phyloP scores from a whole-genome alignment of 2,888 invertebrate genomes.

The Mystacides longicornis region DNA sequence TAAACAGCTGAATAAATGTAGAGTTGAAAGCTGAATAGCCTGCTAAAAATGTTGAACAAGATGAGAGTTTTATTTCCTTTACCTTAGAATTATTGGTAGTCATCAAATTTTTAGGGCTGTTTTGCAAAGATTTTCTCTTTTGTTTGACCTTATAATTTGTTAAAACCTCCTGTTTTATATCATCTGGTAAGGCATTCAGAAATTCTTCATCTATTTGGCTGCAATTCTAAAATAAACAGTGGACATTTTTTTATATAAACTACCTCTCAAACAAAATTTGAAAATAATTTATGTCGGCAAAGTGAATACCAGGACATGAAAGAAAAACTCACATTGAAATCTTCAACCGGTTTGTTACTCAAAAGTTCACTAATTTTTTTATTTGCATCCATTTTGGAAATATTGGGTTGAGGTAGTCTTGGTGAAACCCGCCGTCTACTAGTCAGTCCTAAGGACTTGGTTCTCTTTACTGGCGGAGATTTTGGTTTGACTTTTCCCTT shows the following conservation, averaged over 20 bases:
- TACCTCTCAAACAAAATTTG: background rate
- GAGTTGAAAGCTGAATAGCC: no score
- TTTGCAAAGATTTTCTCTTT: no score
- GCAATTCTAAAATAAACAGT: background rate
- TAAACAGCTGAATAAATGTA: no score
- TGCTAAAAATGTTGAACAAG: no score
- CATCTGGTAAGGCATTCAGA: conserved; percentile 51
- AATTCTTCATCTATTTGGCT: conserved; percentile 44
- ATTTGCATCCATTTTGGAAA: conserved; percentile 8
- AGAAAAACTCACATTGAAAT: no score
- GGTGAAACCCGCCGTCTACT: conserved; percentile 27
- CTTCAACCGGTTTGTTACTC: no score
- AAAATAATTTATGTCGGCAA: no score
- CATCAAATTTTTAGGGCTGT: no score
- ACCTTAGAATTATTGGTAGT: conserved; percentile 24
- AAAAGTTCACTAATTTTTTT: conserved; percentile 16
- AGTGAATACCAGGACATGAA: no score
- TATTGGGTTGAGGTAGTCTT: conserved; percentile 22
- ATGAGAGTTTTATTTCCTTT: no score
- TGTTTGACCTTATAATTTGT: conserved; percentile 24
- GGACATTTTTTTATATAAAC: background rate
- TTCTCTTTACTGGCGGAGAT: conserved; percentile 7
- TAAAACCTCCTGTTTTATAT: conserved; percentile 46
- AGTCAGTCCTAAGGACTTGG: conserved; percentile 22
- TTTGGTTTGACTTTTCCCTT: background rate